These are phyloP conservation scores for Chaetops frenatus DNA, from an alignment of 2,113 vertebrate genomes.

Conservation along the genomic window DNA sequence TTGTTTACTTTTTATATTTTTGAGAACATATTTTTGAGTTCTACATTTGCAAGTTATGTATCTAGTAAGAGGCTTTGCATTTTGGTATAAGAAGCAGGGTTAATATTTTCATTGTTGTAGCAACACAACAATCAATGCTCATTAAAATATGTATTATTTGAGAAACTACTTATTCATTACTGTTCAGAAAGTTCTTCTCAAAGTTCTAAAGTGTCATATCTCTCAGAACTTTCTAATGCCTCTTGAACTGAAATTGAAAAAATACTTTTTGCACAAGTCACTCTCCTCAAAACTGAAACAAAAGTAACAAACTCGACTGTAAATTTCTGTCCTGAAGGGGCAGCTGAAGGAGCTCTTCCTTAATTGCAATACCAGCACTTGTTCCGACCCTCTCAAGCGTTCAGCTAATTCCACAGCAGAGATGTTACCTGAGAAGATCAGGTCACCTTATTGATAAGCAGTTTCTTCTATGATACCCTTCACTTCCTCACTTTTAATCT, in stretches of 20 bases:
- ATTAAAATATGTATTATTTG: background rate
- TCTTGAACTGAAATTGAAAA: background rate
- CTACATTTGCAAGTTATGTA: background rate
- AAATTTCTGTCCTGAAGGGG: background rate
- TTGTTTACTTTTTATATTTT: background rate
- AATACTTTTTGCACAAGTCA: background rate
- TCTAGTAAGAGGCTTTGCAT: background rate
- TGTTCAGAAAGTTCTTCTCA: background rate
- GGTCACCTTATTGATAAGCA: background rate
- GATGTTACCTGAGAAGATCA: background rate
- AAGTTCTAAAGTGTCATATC: background rate
- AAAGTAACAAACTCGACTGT: background rate
- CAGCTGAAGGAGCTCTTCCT: background rate
- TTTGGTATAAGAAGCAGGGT: background rate
- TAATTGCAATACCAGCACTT: background rate
- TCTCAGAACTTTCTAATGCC: background rate
- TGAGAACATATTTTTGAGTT: background rate
- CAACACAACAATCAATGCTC: background rate
- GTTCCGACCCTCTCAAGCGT: background rate
- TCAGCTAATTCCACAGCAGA: background rate
- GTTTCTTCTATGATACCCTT: background rate
- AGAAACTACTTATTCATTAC: background rate
- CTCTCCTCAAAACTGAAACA: background rate
- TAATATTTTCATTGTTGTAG: background rate
- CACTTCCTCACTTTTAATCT: background rate